phyloP scores from a whole-genome alignment of 2,113 vertebrate genomes.

The Seriola aureovittata region DNA sequence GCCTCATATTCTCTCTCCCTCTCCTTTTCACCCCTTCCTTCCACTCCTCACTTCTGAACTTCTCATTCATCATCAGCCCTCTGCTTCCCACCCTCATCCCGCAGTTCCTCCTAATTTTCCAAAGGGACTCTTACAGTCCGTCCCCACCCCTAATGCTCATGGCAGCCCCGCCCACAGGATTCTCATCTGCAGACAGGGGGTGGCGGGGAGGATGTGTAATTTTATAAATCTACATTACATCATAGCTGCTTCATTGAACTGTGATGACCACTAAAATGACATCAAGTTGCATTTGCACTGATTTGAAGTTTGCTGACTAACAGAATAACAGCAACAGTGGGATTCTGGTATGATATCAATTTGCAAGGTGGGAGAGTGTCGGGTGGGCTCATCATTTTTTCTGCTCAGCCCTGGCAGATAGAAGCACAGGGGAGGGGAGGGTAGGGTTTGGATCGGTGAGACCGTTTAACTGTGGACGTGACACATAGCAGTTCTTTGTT shows the following conservation, averaged over 20 bases:
- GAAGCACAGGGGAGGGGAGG: not conserved
- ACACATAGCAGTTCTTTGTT: constrained; percentile 67
- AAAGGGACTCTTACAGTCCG: constrained; percentile 28
- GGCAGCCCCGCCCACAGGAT: constrained; percentile 37
- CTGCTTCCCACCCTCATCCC: not conserved
- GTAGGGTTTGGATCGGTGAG: constrained; percentile 31
- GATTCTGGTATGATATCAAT: constrained; percentile 70
- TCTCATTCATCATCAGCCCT: constrained; percentile 5
- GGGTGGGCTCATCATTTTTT: constrained; percentile 44
- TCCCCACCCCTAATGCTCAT: constrained; percentile 7
- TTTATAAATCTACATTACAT: constrained; percentile 30
- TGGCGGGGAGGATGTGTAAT: not conserved
- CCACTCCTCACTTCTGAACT: not conserved
- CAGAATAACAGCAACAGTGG: constrained; percentile 44
- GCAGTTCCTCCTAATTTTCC: constrained; percentile 13
- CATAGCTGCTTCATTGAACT: constrained; percentile 20
- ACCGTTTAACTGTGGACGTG: constrained; percentile 26
- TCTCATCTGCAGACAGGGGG: constrained; percentile 20
- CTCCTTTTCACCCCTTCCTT: constrained; percentile 9
- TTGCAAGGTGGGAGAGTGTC: constrained; percentile 54
- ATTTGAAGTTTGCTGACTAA: constrained; percentile 8
- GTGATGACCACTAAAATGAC: not conserved
- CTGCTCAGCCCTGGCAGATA: constrained; percentile 42
- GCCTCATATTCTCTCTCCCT: not conserved
- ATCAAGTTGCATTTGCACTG: not conserved